These are phyloP conservation scores for Stictonetta naevosa DNA, from an alignment of 2,113 vertebrate genomes.

Conservation along the genomic window DNA sequence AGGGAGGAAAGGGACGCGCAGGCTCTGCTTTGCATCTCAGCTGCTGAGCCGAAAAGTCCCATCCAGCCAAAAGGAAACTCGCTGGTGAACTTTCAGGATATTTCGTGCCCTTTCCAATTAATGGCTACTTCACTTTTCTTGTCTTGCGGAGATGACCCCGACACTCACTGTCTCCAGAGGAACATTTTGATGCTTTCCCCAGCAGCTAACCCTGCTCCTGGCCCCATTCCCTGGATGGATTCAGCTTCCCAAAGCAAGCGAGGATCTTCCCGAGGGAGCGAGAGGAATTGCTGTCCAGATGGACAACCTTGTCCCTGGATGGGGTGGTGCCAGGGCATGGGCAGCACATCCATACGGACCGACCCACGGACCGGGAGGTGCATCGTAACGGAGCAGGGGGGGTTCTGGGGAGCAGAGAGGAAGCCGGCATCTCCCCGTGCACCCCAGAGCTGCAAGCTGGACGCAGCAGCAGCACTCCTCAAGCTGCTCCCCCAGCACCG, in stretches of 20 bases:
- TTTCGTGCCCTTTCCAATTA: neutral
- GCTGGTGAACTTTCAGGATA: neutral
- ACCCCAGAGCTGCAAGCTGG: neutral
- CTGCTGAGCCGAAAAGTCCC: neutral
- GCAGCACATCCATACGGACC: no score
- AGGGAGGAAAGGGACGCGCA: no score
- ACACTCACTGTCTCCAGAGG: neutral
- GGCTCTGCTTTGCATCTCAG: no score
- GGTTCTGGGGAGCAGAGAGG: neutral
- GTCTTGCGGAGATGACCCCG: neutral
- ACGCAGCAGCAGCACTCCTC: fast-evolving
- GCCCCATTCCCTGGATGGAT: neutral
- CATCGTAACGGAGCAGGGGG: neutral
- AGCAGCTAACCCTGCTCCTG: neutral
- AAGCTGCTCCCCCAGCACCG: neutral
- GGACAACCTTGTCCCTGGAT: neutral
- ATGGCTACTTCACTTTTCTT: neutral
- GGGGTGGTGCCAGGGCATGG: neutral
- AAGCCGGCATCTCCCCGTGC: neutral
- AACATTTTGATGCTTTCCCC: neutral
- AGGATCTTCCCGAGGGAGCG: neutral
- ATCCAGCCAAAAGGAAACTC: neutral
- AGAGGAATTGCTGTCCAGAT: neutral
- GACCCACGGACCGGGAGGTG: no score
- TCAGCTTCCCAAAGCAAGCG: neutral